These are phyloP conservation scores for Dendropsophus ebraccatus DNA, from an alignment of 2,113 vertebrate species.

Conservation along the genomic window DNA sequence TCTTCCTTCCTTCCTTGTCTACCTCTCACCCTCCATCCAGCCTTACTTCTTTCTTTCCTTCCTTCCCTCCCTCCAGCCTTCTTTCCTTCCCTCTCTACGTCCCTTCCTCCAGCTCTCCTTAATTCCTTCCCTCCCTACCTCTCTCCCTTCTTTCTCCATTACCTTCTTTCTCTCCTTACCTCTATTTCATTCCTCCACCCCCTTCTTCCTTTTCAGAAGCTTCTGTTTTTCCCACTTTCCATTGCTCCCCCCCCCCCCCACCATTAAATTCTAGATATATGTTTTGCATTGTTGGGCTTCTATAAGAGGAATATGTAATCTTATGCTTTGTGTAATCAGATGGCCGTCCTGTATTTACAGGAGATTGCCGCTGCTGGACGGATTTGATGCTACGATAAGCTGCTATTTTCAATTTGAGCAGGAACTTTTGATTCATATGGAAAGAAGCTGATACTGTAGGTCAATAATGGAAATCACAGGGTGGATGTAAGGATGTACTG, in stretches of 20 bases:
- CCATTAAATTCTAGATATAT: too few relatives aligned
- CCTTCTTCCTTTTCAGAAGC: not conserved
- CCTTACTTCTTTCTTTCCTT: not conserved
- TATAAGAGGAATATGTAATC: not conserved
- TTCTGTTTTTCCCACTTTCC: not conserved
- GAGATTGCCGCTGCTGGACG: not conserved
- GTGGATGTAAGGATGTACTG: not conserved
- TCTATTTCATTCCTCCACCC: not conserved
- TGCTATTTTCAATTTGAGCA: not conserved
- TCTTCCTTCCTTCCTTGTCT: too few relatives aligned
- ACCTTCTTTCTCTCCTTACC: not conserved
- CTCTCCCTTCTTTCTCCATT: not conserved
- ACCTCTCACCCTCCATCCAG: too few relatives aligned
- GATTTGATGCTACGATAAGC: not conserved
- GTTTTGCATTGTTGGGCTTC: not conserved
- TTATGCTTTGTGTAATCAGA: not conserved
- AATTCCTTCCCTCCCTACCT: not conserved
- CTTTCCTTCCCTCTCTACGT: not conserved
- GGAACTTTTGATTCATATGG: conserved; percentile 7
- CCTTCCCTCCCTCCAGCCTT: not conserved
- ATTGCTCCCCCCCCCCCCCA: too few relatives aligned
- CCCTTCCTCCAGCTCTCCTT: too few relatives aligned
- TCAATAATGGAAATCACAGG: conserved; percentile 27
- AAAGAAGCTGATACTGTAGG: conserved; percentile 8
- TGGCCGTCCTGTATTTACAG: not conserved